These are phyloP conservation scores for Amblyopsis rosae DNA, from an alignment of 2,113 vertebrate genomes.

Conservation along the genomic window DNA sequence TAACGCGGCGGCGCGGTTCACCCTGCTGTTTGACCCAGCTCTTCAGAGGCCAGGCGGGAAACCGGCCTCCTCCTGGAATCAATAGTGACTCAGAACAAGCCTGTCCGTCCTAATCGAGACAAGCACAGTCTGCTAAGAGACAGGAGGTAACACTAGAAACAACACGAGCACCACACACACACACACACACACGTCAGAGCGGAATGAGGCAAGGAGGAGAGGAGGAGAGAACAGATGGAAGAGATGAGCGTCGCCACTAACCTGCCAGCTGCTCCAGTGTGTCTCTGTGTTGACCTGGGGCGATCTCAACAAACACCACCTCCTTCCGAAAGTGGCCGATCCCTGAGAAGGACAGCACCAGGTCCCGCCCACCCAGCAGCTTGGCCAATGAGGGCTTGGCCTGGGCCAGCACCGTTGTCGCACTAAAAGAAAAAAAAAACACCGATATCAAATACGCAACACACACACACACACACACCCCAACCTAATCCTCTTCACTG, in stretches of 20 bases:
- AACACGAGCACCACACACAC: not conserved
- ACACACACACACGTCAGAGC: conserved; percentile 8
- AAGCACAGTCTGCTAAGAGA: too few relatives aligned
- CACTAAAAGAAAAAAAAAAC: conserved; percentile 70
- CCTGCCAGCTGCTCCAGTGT: conserved; percentile 84
- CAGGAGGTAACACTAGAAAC: too few relatives aligned
- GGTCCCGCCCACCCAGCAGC: conserved; percentile 79
- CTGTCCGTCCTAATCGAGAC: too few relatives aligned
- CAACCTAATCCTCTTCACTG: conserved; percentile 50
- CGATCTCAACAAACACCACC: conserved; percentile 87
- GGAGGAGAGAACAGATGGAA: not conserved
- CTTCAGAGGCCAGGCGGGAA: too few relatives aligned
- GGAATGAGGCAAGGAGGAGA: conserved; percentile 1
- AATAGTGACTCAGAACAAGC: too few relatives aligned
- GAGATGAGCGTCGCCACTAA: conserved; percentile 54
- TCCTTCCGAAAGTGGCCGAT: conserved; percentile 86
- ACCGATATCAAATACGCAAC: conserved; percentile 28
- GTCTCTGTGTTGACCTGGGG: conserved; percentile 75
- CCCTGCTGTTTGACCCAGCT: too few relatives aligned
- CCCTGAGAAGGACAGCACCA: conserved; percentile 87
- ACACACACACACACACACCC: conserved; percentile 1
- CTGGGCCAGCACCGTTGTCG: conserved; percentile 78
- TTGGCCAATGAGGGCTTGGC: conserved; percentile 78
- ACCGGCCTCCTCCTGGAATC: too few relatives aligned
- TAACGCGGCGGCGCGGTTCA: too few relatives aligned